Base-by-base conservation (phyloP, 2,797 vertebrate species). In the Odontamblyopus lacepedii region DNA sequence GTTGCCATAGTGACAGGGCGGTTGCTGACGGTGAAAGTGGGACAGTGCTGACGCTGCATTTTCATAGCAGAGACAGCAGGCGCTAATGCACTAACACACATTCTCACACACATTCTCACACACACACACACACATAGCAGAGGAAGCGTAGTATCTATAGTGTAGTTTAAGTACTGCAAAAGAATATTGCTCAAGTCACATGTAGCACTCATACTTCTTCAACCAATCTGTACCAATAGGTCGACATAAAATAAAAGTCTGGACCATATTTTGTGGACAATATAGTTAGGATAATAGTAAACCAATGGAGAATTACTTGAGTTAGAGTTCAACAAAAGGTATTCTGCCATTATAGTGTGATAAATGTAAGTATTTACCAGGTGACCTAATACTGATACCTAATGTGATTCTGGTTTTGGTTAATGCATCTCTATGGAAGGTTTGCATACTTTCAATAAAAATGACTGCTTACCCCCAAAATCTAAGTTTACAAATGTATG, bases 31-130 rank as follows among this genome's bases (percentile, higher is more conserved):
- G 48, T 69, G 73, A 79, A 78, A 79, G 69, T 83, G 76, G 72
- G 78, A 74, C 73, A 76, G 62, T 82, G 87, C 88, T 88, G 85
- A 88, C 83, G 73, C 83, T 84, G 78, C 83, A 73, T n/a, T 63
- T 5, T 57, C 57, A 65, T n/a, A 62, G 60, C 29, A 62, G 60
- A 62, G 7, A 29, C 29, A 67, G n/a, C 55, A 26, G 23, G 55
- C 55, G 11, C 61, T 35, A 38, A 38, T n/a, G 61, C 60, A 61
- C 60, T 18, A 29, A 41, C 64, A 72, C 55, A 59, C 59, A 61
- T n/a, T 50, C 26, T 1, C 51, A 53, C 18, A 53, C 51, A 53
- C 51, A 19, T 3, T 3, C 51, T 6, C 51, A 53, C 41, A 12
- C 41, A 44, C 41, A 13, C 41, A 4, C 51, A 55, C 51, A 55